Evolutionary conservation across 64 coral and sea anemone genomes (phyloP).

Genomic region (Montipora sp.): DNA sequence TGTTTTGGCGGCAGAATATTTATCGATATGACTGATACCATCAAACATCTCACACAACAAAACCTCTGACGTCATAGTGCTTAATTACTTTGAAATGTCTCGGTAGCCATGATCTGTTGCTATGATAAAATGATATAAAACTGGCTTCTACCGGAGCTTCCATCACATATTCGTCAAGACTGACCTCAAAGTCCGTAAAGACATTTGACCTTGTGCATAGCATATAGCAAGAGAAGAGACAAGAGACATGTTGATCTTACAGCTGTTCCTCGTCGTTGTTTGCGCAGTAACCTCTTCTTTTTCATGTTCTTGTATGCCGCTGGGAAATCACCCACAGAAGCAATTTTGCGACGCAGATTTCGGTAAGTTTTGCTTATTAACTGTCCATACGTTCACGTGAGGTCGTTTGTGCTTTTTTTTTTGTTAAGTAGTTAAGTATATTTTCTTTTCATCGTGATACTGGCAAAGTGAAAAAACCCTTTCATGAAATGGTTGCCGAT

Average conservation of each 20-base stretch:
- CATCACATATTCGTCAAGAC: no score
- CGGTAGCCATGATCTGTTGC: background rate
- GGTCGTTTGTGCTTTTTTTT: no score
- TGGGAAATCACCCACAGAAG: slow-evolving; percentile 7
- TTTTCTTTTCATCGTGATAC: no score
- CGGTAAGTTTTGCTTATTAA: background rate
- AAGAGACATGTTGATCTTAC: background rate
- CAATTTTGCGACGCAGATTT: slow-evolving; percentile 24
- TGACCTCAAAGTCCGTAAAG: background rate
- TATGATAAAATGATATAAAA: background rate
- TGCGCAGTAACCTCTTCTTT: background rate
- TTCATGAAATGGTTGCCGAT: no score
- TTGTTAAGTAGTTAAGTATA: no score
- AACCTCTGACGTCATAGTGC: background rate
- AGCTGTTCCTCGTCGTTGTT: background rate
- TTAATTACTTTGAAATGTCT: no score
- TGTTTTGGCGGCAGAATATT: background rate
- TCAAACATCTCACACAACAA: background rate
- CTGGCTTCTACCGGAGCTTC: no score
- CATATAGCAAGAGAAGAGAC: background rate
- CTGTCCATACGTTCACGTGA: no score
- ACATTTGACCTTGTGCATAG: background rate
- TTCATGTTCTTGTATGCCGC: background rate
- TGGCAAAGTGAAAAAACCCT: no score
- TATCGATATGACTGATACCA: background rate